Evolutionary conservation across 2,888 invertebrate genomes (phyloP).

Genomic region (Meta bourneti): DNA sequence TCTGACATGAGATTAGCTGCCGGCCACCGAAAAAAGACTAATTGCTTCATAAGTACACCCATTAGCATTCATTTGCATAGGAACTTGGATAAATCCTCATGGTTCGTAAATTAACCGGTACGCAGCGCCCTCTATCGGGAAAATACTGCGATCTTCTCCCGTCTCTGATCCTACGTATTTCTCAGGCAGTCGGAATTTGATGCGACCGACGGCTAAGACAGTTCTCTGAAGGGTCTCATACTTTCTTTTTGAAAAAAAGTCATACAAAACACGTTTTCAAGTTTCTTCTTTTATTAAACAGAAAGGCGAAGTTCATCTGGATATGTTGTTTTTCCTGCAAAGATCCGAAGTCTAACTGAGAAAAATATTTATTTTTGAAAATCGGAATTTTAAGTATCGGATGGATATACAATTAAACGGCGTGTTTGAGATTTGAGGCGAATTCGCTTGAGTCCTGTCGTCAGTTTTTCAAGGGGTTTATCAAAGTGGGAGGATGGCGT

Average conservation of each 20-base stretch:
- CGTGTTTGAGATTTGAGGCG: slow-evolving; percentile 40
- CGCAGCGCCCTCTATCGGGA: slow-evolving; percentile 42
- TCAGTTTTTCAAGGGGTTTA: slow-evolving; percentile 10
- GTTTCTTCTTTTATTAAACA: not conserved
- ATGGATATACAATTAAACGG: not conserved
- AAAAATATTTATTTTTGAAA: not conserved
- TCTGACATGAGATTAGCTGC: slow-evolving; percentile 43
- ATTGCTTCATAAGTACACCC: slow-evolving; percentile 60
- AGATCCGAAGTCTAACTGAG: not conserved
- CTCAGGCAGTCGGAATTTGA: slow-evolving; percentile 20
- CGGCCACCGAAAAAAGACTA: slow-evolving; percentile 61
- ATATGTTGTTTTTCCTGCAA: not conserved
- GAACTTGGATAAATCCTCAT: slow-evolving; percentile 61
- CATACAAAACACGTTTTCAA: not conserved
- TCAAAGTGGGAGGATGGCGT: slow-evolving; percentile 30
- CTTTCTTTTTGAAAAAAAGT: not conserved
- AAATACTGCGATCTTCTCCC: not conserved
- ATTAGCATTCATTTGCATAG: slow-evolving; percentile 73
- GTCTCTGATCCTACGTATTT: slow-evolving; percentile 5
- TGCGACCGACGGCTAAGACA: not conserved
- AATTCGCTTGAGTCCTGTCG: slow-evolving; percentile 17
- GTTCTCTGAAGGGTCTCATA: not conserved
- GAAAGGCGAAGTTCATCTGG: not conserved
- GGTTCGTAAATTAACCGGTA: slow-evolving; percentile 54
- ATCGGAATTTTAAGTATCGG: not conserved